phyloP scores from a whole-genome alignment of 1,140 invertebrate genomes.

The Mycetomoellerius zeteki region DNA sequence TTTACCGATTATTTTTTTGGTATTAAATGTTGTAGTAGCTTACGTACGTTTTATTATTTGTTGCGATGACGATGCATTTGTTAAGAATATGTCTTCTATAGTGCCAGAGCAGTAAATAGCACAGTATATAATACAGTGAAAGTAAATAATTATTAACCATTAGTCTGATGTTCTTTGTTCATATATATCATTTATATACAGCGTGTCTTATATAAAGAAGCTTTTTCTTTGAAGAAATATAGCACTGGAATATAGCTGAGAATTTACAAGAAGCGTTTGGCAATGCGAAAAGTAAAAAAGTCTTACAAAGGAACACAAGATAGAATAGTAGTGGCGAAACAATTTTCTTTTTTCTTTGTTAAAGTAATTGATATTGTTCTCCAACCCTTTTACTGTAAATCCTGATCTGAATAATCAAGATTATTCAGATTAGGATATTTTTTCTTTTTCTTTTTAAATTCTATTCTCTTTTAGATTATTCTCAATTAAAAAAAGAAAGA shows the following conservation, averaged over 20 bases:
- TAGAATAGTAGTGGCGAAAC: not conserved
- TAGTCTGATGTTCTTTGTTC: not conserved
- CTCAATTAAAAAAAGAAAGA: not conserved
- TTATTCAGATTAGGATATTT: too few relatives aligned
- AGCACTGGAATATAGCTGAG: not conserved
- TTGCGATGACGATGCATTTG: constrained; percentile 24
- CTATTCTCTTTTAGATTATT: not conserved
- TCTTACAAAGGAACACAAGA: not conserved
- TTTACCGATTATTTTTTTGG: not conserved
- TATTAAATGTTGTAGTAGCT: not conserved
- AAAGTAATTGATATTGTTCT: not conserved
- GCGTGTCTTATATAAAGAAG: not conserved
- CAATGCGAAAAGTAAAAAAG: not conserved
- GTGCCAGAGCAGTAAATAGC: constrained; percentile 20
- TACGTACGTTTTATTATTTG: not conserved
- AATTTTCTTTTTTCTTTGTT: not conserved
- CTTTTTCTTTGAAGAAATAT: not conserved
- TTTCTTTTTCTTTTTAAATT: not conserved
- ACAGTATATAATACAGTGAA: not conserved
- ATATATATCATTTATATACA: not conserved
- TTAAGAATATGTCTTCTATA: constrained; percentile 12
- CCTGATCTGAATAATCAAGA: not conserved
- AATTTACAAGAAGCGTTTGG: not conserved
- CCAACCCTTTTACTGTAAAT: not conserved
- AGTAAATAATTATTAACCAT: constrained; percentile 21